Base-by-base conservation (phyloP, 2,113 vertebrate species). In the Mustela nigripes region DNA sequence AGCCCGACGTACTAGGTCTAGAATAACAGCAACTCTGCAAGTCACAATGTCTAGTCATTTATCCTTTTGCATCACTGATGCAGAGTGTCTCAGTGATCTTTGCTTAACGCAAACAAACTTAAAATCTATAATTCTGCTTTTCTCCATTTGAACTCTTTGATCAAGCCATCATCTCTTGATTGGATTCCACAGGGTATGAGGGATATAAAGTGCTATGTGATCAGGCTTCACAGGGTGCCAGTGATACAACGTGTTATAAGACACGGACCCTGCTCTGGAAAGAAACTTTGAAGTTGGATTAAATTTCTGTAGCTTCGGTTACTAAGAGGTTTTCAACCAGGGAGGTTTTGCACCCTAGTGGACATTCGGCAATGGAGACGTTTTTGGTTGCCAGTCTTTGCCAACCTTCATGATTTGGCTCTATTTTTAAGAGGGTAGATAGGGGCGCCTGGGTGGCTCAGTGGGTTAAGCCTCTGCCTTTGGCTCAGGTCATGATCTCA, bases 331-430 rank as follows among this genome's bases (percentile, higher is more conserved):
- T 93, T 42, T 65, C 56, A 80, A 1, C 26, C 16, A 28, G 80
- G 53, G 6, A 33, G 11, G 42, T 12, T 91, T 69, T 50, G 36
- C 8, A 11, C 11, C 24, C 69, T 21, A 50, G 2, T 33, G n/a
- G 62, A 84, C 56, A 50, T 63, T 81, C 89, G 71, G 26, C 71
- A 76, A 67, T 95, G 2, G 53, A 67, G 39, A 76, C 31, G 9
- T 31, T 87, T 96, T 95, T 80, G 45, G 39, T 97, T 89, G 58
- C 26, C n/a, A 53, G 4, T 50, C 62, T 86, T 89, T 36, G 12
- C 33, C 73, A 45, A 56, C 11, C 53, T 50, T 73, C 33, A 62
- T 63, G 60, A 82, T 79, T 87, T 94, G 58, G 36, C 9, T 82
- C 33, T 63, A 31, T 65, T 62, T 93, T 60, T 85, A 71, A 80